Evolutionary conservation across 2,113 vertebrate genomes (phyloP).

Genomic region (Leucopsar rothschildi): DNA sequence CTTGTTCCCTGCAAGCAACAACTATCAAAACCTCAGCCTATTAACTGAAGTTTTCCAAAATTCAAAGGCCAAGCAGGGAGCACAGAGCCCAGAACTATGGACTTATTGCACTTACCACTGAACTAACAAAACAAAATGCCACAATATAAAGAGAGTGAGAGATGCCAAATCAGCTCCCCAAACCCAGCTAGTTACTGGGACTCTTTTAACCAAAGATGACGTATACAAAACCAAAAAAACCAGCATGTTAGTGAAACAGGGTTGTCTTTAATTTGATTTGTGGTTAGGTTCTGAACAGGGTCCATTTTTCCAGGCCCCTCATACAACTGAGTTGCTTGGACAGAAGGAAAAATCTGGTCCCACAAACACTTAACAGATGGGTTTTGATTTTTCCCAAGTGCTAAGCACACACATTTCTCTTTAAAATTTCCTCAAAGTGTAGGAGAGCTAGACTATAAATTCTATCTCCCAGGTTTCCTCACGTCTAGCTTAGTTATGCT

Average conservation of each 20-base stretch:
- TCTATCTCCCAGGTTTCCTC: not conserved
- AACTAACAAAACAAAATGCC: not conserved
- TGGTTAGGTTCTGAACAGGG: not conserved
- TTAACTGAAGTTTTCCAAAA: not conserved
- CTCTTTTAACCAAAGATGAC: not conserved
- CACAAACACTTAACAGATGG: not conserved
- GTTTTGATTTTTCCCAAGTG: not conserved
- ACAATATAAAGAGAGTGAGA: not conserved
- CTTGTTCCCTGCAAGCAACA: not conserved
- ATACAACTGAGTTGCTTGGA: not conserved
- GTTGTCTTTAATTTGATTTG: not conserved
- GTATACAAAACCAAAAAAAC: not conserved
- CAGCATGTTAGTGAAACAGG: not conserved
- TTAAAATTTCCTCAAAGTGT: not conserved
- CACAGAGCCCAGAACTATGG: not conserved
- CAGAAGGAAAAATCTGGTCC: not conserved
- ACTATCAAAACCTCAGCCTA: not conserved
- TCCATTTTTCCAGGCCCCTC: not conserved
- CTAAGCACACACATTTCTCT: not conserved
- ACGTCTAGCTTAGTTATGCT: not conserved
- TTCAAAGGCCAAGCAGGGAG: not conserved
- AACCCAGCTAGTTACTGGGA: not conserved
- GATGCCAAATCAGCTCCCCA: not conserved
- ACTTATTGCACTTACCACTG: not conserved
- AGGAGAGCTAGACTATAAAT: not conserved